These are phyloP conservation scores for Astreopora myriophthalma DNA, from an alignment of 64 coral and sea anemone genomes.

Conservation along the genomic window DNA sequence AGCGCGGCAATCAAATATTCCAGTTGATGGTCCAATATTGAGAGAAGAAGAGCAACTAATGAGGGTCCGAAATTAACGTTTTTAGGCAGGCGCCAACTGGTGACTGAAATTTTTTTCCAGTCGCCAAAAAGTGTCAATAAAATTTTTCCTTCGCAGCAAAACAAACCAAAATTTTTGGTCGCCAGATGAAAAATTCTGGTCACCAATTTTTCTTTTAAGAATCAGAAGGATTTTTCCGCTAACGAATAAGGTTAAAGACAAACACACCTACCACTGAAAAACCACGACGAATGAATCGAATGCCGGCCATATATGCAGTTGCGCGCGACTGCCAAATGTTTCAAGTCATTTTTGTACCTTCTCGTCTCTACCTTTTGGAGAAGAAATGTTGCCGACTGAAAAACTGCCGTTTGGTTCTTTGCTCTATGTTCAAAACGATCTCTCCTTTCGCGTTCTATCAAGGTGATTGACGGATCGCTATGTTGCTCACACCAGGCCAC, in stretches of 20 bases:
- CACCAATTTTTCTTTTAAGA: neutral
- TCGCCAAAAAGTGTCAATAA: neutral
- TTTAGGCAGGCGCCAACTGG: neutral
- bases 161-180: neutral
- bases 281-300: neutral
- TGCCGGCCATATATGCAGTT: slow-evolving; percentile 10
- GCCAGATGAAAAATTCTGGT: too few species aligned
- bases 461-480: neutral
- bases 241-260: slow-evolving; percentile 13
- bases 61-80: neutral
- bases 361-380: neutral
- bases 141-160: neutral
- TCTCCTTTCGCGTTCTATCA: neutral
- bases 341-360: slow-evolving; percentile 14
- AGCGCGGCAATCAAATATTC: too few species aligned
- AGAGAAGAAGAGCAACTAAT: too few species aligned
- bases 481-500: slow-evolving; percentile 7
- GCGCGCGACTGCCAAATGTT: neutral
- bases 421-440: too few species aligned
- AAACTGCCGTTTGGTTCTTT: too few species aligned
- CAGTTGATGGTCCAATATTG: too few species aligned
- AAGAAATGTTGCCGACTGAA: neutral
- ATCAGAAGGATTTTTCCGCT: neutral
- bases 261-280: slow-evolving; percentile 30
- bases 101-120: neutral